Percentiles rank a stretch among this genome's conserved stretches.
phyloP scores from a whole-genome alignment of 2,888 invertebrate species.

The Lypha dubia region DNA sequence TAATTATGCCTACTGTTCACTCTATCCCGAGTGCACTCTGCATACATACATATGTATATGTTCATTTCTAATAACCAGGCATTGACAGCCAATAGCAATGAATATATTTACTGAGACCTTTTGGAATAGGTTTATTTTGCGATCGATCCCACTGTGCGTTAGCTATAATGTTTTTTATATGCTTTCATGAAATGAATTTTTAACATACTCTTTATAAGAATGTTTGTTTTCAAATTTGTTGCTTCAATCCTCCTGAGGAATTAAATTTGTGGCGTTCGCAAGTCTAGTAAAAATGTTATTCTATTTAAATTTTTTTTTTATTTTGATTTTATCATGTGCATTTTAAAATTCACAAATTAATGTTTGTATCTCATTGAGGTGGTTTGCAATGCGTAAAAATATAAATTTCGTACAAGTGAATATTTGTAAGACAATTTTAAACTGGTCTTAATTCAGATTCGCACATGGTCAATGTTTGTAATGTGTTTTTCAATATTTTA shows the following conservation, averaged over 20 bases:
- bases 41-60: too few species aligned
- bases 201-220: background rate
- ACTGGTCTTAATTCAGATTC: constrained; percentile 65
- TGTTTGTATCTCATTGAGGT: constrained; percentile 32
- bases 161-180: background rate
- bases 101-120: too few species aligned
- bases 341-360: constrained; percentile 38
- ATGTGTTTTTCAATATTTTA: constrained; percentile 48
- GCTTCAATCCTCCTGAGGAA: background rate
- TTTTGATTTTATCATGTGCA: constrained; percentile 26
- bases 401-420: constrained; percentile 14
- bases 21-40: too few species aligned
- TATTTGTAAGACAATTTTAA: constrained; percentile 59
- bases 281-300: constrained; percentile 66
- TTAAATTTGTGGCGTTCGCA: constrained; percentile 65
- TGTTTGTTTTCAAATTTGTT: constrained; percentile 5
- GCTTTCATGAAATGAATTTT: background rate
- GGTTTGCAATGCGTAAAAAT: constrained; percentile 63
- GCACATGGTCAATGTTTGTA: constrained; percentile 61
- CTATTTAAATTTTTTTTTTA: too few species aligned
- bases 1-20: too few species aligned
- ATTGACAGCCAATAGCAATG: too few species aligned
- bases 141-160: too few species aligned
- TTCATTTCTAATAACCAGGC: too few species aligned
- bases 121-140: too few species aligned